Evolutionary conservation across 2,797 vertebrate species (phyloP).

Genomic region (Harpagifer antarcticus): DNA sequence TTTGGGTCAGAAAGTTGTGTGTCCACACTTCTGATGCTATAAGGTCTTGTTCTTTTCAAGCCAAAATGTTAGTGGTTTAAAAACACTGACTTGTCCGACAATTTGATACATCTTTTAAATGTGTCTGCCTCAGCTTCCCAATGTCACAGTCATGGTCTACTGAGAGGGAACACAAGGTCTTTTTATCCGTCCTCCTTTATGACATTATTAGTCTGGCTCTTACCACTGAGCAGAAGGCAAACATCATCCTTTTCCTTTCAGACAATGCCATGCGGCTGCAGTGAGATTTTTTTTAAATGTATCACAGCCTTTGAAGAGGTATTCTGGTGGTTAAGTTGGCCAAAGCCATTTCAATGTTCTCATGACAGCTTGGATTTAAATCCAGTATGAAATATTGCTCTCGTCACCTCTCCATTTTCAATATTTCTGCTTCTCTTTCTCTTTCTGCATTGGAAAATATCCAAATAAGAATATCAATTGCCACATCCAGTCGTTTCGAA

Average conservation of each 20-base stretch:
- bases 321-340: conserved; percentile 10
- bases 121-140: neutral
- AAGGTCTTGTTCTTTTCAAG: neutral
- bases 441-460: conserved; percentile 4
- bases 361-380: conserved; percentile 17
- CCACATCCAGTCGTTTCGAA: conserved; percentile 28
- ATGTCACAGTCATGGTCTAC: neutral
- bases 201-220: conserved; percentile 9
- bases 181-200: conserved; percentile 5
- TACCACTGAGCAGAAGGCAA: conserved; percentile 9
- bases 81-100: conserved; percentile 2
- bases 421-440: neutral
- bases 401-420: neutral
- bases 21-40: neutral
- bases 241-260: conserved; percentile 24
- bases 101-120: neutral
- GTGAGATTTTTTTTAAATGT: conserved; percentile 1
- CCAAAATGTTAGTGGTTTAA: neutral
- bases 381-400: conserved; percentile 16
- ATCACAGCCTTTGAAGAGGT: conserved; percentile 33
- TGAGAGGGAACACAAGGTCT: conserved; percentile 10
- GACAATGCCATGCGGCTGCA: conserved; percentile 9
- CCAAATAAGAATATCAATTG: neutral
- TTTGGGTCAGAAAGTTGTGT: neutral
- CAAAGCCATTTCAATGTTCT: conserved; percentile 21